Evolutionary conservation across 2,888 invertebrate species (phyloP).

Genomic region (Drosophila fulvimacula): DNA sequence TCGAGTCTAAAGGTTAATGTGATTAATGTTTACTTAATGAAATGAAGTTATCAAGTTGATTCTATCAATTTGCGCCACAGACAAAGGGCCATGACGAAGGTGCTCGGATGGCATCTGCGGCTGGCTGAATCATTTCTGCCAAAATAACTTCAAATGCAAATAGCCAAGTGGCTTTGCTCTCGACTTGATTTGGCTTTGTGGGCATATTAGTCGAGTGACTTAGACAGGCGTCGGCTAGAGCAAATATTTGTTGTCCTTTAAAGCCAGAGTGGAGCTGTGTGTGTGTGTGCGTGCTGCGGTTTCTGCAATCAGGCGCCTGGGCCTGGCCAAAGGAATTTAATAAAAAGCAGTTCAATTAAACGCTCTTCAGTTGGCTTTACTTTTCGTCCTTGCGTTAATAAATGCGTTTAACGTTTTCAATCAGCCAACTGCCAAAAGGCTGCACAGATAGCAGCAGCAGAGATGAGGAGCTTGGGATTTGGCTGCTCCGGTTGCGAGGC

Average conservation of each 20-base stretch:
- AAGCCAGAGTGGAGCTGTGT: not conserved
- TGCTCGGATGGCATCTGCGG: slow-evolving; percentile 35
- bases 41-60: slow-evolving; percentile 81
- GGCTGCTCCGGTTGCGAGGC: slow-evolving; percentile 46
- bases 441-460: slow-evolving; percentile 7
- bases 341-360: slow-evolving; percentile 77
- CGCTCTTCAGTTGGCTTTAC: slow-evolving; percentile 46
- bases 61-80: slow-evolving; percentile 75
- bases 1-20: slow-evolving; percentile 69
- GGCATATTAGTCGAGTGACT: slow-evolving; percentile 68
- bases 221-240: slow-evolving; percentile 48
- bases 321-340: slow-evolving; percentile 64
- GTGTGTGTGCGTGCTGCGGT: slow-evolving; percentile 39
- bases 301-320: slow-evolving; percentile 63
- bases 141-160: slow-evolving; percentile 42
- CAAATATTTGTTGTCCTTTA: slow-evolving; percentile 63
- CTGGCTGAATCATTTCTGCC: not conserved
- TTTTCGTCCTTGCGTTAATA: slow-evolving; percentile 62
- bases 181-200: slow-evolving; percentile 29
- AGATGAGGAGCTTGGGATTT: not conserved
- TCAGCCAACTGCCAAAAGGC: slow-evolving; percentile 72
- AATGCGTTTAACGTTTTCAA: slow-evolving; percentile 78
- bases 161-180: slow-evolving; percentile 35
- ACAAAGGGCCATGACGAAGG: slow-evolving; percentile 67
- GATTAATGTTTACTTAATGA: slow-evolving; percentile 81